Percentiles rank a stretch among this genome's conserved stretches.
phyloP scores from a whole-genome alignment of 2,888 invertebrate species.

The Tortrix viridana region DNA sequence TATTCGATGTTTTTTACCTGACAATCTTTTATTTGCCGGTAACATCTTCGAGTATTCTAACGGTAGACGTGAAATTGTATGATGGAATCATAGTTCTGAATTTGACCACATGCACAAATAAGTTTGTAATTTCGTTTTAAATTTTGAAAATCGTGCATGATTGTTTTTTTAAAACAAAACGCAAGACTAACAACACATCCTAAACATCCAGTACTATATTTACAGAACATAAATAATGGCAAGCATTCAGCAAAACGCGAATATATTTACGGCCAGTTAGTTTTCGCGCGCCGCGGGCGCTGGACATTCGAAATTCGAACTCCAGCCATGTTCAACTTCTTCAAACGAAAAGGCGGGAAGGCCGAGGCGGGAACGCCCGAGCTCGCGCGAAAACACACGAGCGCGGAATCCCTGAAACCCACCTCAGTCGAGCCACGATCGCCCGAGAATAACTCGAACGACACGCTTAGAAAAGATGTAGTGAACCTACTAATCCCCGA shows the following conservation, averaged over 20 bases:
- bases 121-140: background rate
- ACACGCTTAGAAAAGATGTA: constrained; percentile 73
- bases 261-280: constrained; percentile 56
- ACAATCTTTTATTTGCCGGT: constrained; percentile 1
- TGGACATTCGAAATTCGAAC: constrained; percentile 63
- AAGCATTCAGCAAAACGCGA: constrained; percentile 16
- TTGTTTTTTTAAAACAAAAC: constrained; percentile 4
- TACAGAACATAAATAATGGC: constrained; percentile 38
- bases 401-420: constrained; percentile 46
- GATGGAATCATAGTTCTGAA: background rate
- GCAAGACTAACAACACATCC: constrained; percentile 38
- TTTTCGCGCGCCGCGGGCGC: constrained; percentile 48
- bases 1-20: background rate
- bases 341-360: constrained; percentile 78
- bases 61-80: no score
- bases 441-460: constrained; percentile 62
- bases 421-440: constrained; percentile 65
- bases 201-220: constrained; percentile 16
- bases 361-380: constrained; percentile 59
- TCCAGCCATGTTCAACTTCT: constrained; percentile 77
- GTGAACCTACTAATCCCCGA: constrained; percentile 74
- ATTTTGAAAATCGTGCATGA: background rate
- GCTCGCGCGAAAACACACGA: constrained; percentile 57
- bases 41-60: no score
- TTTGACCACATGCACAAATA: no score